Evolutionary conservation across 1,140 invertebrate genomes (phyloP).

Genomic region (Wiebesia pumilae): DNA sequence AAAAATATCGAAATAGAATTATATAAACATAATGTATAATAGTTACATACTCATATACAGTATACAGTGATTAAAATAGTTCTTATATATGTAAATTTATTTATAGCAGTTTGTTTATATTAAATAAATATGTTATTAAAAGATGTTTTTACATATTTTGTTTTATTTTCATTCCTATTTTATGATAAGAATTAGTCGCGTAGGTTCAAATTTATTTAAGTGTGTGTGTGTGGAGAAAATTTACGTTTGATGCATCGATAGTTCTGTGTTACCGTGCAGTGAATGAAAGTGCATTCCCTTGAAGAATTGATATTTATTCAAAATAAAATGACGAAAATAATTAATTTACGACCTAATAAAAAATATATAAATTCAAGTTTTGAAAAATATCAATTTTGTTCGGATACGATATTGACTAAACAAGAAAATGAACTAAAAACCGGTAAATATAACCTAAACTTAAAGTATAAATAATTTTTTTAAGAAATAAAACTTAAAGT

Average conservation of each 20-base stretch:
- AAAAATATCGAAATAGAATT: background rate
- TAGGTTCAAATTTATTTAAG: too few relatives aligned
- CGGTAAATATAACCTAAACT: slow-evolving; percentile 58
- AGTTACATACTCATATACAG: slow-evolving; percentile 19
- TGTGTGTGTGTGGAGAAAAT: too few relatives aligned
- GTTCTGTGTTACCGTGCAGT: too few relatives aligned
- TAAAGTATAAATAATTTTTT: background rate
- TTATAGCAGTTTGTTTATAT: slow-evolving; percentile 40
- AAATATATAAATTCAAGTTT: slow-evolving; percentile 64
- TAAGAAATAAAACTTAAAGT: background rate
- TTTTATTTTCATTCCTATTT: slow-evolving; percentile 11
- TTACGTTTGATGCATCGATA: too few relatives aligned
- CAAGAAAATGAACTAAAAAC: slow-evolving; percentile 58
- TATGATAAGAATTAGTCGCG: too few relatives aligned
- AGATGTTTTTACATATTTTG: background rate
- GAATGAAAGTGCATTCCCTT: too few relatives aligned
- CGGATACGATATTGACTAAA: slow-evolving; percentile 57
- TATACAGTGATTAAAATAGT: slow-evolving; percentile 41
- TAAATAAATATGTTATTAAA: slow-evolving; percentile 49
- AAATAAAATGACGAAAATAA: slow-evolving; percentile 65
- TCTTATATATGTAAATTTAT: slow-evolving; percentile 46
- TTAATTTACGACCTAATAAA: slow-evolving; percentile 67
- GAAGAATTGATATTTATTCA: slow-evolving; percentile 13
- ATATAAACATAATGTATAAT: slow-evolving; percentile 33
- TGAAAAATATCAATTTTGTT: slow-evolving; percentile 71